A percentile compares a stretch with the other conserved stretches of the same genome.
Conservation (phyloP, 1,140 invertebrate species). For the Camponotus floridanus region DNA sequence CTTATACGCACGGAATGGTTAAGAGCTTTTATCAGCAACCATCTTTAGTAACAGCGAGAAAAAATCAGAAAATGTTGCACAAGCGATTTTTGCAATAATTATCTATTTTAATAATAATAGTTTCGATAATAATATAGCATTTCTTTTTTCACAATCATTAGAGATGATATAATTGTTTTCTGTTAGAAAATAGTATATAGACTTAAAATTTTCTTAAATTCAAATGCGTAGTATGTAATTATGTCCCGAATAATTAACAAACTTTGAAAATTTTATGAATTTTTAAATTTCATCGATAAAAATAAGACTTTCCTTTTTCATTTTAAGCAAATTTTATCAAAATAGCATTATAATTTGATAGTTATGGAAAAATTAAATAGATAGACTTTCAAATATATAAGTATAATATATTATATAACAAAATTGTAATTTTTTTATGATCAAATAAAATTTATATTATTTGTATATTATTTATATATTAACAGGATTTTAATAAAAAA, state of each 20-base stretch:
- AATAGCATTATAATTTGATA: not conserved
- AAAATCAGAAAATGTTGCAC: not conserved
- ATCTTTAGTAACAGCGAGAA: not conserved
- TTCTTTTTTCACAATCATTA: not conserved
- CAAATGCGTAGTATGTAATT: not conserved
- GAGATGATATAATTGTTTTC: not conserved
- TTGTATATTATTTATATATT: no score
- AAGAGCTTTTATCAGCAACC: not conserved
- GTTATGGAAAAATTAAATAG: not conserved
- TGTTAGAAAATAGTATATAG: not conserved
- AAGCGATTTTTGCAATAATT: not conserved
- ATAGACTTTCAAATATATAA: no score
- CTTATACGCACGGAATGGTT: conserved; percentile 20
- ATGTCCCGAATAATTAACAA: not conserved
- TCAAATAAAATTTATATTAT: no score
- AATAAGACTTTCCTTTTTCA: not conserved
- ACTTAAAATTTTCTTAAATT: not conserved
- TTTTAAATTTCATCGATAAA: not conserved
- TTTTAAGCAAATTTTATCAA: not conserved
- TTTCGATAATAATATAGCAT: not conserved
- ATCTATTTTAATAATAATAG: conserved; percentile 4
- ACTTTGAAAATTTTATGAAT: not conserved
- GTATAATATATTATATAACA: no score
- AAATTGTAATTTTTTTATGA: no score
- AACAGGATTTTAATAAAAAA: no score